These are phyloP conservation scores for Drosophila vallismaia DNA, from an alignment of 2,888 invertebrate genomes.

Conservation along the genomic window DNA sequence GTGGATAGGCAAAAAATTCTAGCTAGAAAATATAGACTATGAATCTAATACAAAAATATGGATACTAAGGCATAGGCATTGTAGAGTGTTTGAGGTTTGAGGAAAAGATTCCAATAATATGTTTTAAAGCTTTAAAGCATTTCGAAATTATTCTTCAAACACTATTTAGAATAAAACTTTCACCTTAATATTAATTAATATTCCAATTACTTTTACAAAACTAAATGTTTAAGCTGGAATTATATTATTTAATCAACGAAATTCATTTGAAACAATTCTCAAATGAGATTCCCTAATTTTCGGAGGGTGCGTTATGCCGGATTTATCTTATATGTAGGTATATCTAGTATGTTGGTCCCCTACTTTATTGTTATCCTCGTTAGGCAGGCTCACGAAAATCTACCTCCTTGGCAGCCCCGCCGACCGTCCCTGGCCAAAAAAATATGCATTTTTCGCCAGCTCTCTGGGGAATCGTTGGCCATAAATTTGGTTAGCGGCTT, in stretches of 20 bases:
- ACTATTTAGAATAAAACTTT: too few relatives aligned
- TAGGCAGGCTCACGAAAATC: constrained; percentile 19
- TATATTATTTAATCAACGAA: background rate
- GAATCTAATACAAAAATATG: too few relatives aligned
- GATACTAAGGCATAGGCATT: too few relatives aligned
- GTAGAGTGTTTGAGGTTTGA: too few relatives aligned
- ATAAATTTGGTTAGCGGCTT: constrained; percentile 64
- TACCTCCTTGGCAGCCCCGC: background rate
- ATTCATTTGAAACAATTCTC: background rate
- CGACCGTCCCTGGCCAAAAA: background rate
- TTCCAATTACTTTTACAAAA: too few relatives aligned
- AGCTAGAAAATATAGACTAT: too few relatives aligned
- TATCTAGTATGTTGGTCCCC: constrained; percentile 4
- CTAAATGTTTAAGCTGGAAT: too few relatives aligned
- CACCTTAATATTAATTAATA: too few relatives aligned
- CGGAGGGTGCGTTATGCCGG: background rate
- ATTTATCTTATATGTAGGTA: background rate
- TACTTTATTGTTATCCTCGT: constrained; percentile 41
- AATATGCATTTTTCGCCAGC: constrained; percentile 29
- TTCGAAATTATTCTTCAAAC: too few relatives aligned
- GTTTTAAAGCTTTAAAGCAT: too few relatives aligned
- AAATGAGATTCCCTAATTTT: constrained; percentile 8
- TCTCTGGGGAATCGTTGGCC: constrained; percentile 38
- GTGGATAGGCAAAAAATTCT: too few relatives aligned
- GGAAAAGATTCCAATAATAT: too few relatives aligned